phyloP scores from a whole-genome alignment of 2,797 vertebrate genomes.

The Synanceia verrucosa region DNA sequence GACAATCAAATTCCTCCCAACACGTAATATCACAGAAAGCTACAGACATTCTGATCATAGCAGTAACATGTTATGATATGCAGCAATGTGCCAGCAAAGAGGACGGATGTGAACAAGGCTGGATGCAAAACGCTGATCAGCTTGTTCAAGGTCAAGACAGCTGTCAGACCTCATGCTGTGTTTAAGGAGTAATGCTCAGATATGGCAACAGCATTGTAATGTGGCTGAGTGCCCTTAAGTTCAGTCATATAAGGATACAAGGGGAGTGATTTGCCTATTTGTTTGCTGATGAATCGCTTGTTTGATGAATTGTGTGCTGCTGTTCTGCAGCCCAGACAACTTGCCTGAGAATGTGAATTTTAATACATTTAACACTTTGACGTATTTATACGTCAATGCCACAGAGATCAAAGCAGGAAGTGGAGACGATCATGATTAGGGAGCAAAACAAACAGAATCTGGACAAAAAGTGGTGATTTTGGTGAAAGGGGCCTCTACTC shows the following conservation, averaged over 20 bases:
- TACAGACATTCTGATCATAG: not conserved
- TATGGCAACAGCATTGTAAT: not conserved
- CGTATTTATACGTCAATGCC: too few species aligned
- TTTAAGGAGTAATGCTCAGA: not conserved
- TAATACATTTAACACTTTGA: slow-evolving; percentile 38
- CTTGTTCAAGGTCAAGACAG: not conserved
- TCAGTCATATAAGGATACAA: too few species aligned
- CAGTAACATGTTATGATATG: not conserved
- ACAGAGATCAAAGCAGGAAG: too few species aligned
- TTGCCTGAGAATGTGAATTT: slow-evolving; percentile 27
- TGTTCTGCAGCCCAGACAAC: slow-evolving; percentile 9
- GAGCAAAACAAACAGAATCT: too few species aligned
- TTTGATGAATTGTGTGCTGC: not conserved
- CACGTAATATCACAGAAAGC: not conserved
- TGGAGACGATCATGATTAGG: too few species aligned
- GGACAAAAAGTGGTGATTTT: too few species aligned
- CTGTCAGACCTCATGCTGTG: not conserved
- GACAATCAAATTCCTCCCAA: not conserved
- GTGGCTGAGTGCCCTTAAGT: not conserved
- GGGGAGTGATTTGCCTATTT: not conserved
- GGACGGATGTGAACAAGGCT: not conserved
- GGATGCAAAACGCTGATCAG: not conserved
- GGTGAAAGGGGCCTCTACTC: too few species aligned
- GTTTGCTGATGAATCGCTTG: not conserved
- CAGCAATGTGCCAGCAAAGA: not conserved